phyloP scores from a whole-genome alignment of 2,113 vertebrate genomes.

The crab-eating macaque (Macaca fascicularis) region T2T-MFA8v1.1 NC_088381.1:173442001-173442500 shows the following conservation, averaged over 20 bases:
- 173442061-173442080: not conserved
- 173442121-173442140: not conserved
- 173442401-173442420: too few relatives aligned
- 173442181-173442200: not conserved
- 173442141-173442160: not conserved
- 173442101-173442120: not conserved
- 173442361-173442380: fast-evolving
- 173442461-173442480: not conserved
- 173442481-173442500: not conserved
- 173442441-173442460: fast-evolving
- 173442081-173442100: not conserved
- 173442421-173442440: too few relatives aligned
- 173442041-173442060: not conserved
- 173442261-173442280: not conserved
- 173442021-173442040: not conserved
- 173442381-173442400: not conserved
- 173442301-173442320: not conserved
- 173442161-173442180: not conserved
- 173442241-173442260: not conserved
- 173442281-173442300: not conserved
- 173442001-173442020: fast-evolving
- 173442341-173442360: not conserved
- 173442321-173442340: not conserved
- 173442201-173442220: not conserved
- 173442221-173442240: not conserved